Conservation (phyloP, 2,113 vertebrate species). For the Varanus salvator region DNA sequence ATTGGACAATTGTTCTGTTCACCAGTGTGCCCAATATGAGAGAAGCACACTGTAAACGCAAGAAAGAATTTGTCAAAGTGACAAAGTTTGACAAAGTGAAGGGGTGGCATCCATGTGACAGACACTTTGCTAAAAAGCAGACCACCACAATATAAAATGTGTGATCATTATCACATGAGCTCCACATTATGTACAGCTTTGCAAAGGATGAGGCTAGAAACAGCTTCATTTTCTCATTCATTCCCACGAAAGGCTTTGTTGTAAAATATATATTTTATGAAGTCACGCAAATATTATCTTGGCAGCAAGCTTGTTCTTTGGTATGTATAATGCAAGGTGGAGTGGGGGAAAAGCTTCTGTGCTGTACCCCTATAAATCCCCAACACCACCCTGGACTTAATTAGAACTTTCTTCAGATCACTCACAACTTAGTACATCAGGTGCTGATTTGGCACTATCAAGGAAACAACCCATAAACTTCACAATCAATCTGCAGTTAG, state of each 20-base stretch:
- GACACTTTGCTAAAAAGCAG: slow-evolving; percentile 22
- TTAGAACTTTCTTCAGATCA: slow-evolving; percentile 64
- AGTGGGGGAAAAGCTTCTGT: slow-evolving; percentile 35
- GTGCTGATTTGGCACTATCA: slow-evolving; percentile 66
- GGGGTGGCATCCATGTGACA: slow-evolving; percentile 22
- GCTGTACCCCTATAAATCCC: slow-evolving; percentile 50
- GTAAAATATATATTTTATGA: slow-evolving; percentile 61
- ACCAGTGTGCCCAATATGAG: not conserved
- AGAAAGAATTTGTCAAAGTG: not conserved
- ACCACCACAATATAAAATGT: slow-evolving; percentile 23
- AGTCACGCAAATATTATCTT: slow-evolving; percentile 58
- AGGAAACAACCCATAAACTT: slow-evolving; percentile 74
- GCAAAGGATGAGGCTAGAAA: slow-evolving; percentile 48
- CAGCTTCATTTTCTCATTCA: slow-evolving; percentile 46
- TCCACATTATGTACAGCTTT: slow-evolving; percentile 51
- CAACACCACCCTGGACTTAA: slow-evolving; percentile 65
- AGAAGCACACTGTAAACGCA: not conserved
- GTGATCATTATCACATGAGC: slow-evolving; percentile 35
- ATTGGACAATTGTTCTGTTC: not conserved
- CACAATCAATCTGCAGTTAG: slow-evolving; percentile 72
- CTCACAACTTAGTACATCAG: slow-evolving; percentile 63
- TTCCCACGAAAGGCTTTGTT: slow-evolving; percentile 32
- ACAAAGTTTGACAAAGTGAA: not conserved
- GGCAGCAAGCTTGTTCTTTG: slow-evolving; percentile 53
- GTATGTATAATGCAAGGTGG: slow-evolving; percentile 47